Conservation (phyloP, 2,113 vertebrate genomes). For the Varanus komodoensis region DNA sequence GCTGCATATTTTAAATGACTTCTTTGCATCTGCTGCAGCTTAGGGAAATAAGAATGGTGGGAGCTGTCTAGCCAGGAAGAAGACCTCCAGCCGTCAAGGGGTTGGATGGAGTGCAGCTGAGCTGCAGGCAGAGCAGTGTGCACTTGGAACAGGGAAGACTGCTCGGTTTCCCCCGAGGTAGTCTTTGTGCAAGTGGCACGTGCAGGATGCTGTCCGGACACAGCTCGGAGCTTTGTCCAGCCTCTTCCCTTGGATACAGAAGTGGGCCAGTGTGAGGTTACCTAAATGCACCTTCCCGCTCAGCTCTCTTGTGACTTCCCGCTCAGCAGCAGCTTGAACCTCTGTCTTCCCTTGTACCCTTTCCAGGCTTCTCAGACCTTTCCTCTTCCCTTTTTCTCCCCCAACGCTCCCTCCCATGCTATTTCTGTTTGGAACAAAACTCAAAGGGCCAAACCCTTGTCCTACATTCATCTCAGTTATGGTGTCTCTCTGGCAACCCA, state of each 20-base stretch:
- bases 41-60: rapidly evolving
- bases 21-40: constrained; percentile 25
- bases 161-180: background rate
- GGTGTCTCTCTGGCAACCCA: background rate
- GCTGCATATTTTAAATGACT: constrained; percentile 42
- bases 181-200: background rate
- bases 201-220: background rate
- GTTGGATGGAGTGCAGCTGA: background rate
- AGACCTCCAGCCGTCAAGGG: rapidly evolving
- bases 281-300: background rate
- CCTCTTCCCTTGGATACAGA: background rate
- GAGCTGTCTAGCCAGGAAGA: background rate
- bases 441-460: background rate
- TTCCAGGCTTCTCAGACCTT: rapidly evolving
- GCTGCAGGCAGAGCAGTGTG: background rate
- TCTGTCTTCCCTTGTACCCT: background rate
- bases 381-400: background rate
- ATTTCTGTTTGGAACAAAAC: background rate
- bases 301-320: rapidly evolving
- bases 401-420: too few relatives aligned
- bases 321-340: rapidly evolving
- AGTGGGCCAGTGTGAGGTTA: background rate
- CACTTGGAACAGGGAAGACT: background rate
- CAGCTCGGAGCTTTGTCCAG: background rate
- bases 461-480: background rate